Conservation (phyloP, 2,888 invertebrate genomes). For the Syritta pipiens region DNA sequence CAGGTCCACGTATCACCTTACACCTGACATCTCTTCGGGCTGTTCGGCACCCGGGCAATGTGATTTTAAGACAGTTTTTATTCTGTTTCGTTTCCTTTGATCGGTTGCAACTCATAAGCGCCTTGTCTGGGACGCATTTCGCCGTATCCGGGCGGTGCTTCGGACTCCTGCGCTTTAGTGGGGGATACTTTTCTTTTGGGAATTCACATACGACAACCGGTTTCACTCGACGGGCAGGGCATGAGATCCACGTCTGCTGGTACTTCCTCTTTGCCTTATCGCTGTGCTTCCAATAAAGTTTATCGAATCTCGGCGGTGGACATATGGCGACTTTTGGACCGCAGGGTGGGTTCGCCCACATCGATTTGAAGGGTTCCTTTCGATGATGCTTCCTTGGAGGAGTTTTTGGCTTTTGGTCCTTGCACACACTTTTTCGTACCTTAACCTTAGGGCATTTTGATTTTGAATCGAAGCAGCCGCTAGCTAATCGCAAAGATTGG, state of each 20-base stretch:
- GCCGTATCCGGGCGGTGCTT: constrained; percentile 20
- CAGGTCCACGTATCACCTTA: fast-evolving
- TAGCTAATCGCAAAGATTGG: too few relatives aligned
- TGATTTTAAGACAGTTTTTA: constrained; percentile 64
- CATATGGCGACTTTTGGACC: constrained; percentile 69
- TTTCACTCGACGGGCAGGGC: constrained; percentile 72
- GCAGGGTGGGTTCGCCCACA: constrained; percentile 68
- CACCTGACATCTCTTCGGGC: constrained; percentile 54
- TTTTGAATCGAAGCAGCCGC: background rate
- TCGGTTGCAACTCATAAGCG: background rate
- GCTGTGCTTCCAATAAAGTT: constrained; percentile 74
- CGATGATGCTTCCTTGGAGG: constrained; percentile 38
- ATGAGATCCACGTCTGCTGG: constrained; percentile 76
- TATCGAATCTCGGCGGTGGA: constrained; percentile 73
- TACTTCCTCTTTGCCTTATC: constrained; percentile 75
- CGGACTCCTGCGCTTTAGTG: constrained; percentile 11
- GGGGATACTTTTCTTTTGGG: constrained; percentile 32
- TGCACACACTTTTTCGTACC: background rate
- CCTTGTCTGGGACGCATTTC: constrained; percentile 8
- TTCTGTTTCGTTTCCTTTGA: constrained; percentile 20
- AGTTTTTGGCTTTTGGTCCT: constrained; percentile 31
- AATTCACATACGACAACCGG: constrained; percentile 71
- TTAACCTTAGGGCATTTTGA: constrained; percentile 25
- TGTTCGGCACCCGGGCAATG: constrained; percentile 48
- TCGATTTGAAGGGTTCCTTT: constrained; percentile 37